Evolutionary conservation across 1,140 invertebrate species (phyloP).

Genomic region (Oncopodura yosiiana): DNA sequence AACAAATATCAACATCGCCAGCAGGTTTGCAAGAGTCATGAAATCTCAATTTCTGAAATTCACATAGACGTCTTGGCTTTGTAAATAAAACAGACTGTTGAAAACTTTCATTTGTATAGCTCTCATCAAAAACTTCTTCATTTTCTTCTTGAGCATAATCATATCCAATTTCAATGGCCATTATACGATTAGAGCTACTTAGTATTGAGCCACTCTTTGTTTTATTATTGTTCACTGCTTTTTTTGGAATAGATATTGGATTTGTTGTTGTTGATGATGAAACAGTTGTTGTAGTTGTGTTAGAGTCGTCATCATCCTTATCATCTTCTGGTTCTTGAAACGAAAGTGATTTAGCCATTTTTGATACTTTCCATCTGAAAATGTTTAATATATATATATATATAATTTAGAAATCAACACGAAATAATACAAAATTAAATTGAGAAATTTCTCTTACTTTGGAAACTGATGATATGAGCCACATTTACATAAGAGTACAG

Average conservation of each 20-base stretch:
- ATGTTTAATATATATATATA: no score
- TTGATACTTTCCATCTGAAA: no score
- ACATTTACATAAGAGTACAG: conserved; percentile 16
- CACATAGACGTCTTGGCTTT: conserved; percentile 13
- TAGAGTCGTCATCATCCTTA: no score
- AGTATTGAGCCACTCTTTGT: neutral
- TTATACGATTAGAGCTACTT: conserved; percentile 1
- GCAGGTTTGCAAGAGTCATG: conserved; percentile 5
- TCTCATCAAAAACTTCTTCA: neutral
- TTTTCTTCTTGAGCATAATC: conserved; percentile 2
- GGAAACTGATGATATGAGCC: conserved; percentile 17
- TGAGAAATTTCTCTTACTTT: neutral
- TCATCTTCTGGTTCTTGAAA: no score
- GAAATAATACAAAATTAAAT: no score
- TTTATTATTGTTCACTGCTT: neutral
- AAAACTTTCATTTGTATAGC: neutral
- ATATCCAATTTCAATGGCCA: conserved; percentile 9
- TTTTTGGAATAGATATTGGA: neutral
- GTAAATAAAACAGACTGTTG: no score
- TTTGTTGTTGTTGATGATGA: neutral
- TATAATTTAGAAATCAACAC: no score
- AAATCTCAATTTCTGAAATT: conserved; percentile 13
- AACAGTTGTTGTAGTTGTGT: no score
- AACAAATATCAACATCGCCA: no score
- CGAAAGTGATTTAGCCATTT: no score